These are phyloP conservation scores for Diogma glabrata DNA, from an alignment of 2,888 invertebrate species.

Conservation along the genomic window DNA sequence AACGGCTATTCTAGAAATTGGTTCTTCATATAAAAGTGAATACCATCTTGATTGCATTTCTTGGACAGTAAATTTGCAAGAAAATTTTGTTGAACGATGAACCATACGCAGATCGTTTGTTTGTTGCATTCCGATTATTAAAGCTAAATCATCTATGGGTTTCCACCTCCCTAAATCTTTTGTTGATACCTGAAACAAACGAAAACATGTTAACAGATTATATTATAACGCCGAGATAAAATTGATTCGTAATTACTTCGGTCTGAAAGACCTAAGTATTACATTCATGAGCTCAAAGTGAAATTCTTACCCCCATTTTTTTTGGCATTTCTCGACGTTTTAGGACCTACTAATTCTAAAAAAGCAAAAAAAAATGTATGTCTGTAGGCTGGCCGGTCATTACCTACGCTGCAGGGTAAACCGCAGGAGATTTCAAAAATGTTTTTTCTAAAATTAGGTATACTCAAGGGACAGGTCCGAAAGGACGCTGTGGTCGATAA, in stretches of 20 bases:
- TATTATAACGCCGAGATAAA: neutral
- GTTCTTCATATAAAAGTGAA: conserved; percentile 87
- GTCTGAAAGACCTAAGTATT: neutral
- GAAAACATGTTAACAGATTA: neutral
- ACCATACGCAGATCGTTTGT: conserved; percentile 72
- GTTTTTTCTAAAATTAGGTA: too few relatives aligned
- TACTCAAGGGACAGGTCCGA: too few relatives aligned
- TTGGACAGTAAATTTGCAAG: conserved; percentile 84
- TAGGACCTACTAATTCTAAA: too few relatives aligned
- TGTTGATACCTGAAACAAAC: conserved; percentile 41
- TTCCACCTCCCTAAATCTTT: conserved; percentile 93
- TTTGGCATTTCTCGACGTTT: too few relatives aligned
- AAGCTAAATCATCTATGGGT: conserved; percentile 88
- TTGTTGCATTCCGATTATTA: conserved; percentile 89
- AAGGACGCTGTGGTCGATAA: too few relatives aligned
- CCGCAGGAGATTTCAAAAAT: too few relatives aligned
- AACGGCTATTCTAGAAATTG: conserved; percentile 81
- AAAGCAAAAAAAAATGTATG: too few relatives aligned
- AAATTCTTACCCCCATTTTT: too few relatives aligned
- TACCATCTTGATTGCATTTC: conserved; percentile 96
- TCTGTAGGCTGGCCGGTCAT: too few relatives aligned
- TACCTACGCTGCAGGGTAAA: too few relatives aligned
- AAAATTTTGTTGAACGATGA: conserved; percentile 88
- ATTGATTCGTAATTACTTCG: neutral
- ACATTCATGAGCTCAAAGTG: too few relatives aligned